These are phyloP conservation scores for Mus musculus DNA, from an alignment of 2,113 vertebrate genomes.

Conservation along the genomic window GRCm39 chr17:15674501-15675000, in stretches of 20 bases:
- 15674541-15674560: background rate
- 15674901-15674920: background rate
- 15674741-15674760: background rate
- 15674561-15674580: background rate
- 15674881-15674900: too few relatives aligned
- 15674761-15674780: background rate
- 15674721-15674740: background rate
- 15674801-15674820: background rate
- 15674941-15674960: background rate
- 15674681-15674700: background rate
- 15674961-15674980: background rate
- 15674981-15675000: background rate
- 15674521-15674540: background rate
- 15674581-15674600: background rate
- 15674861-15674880: background rate
- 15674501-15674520: background rate
- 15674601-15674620: background rate
- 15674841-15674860: background rate
- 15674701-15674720: background rate
- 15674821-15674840: background rate
- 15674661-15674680: background rate
- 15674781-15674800: background rate
- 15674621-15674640: too few relatives aligned
- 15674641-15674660: background rate
- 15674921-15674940: background rate